Evolutionary conservation across 2,113 vertebrate species (phyloP).

Genomic region (sheep (Ovis aries)): DNA sequence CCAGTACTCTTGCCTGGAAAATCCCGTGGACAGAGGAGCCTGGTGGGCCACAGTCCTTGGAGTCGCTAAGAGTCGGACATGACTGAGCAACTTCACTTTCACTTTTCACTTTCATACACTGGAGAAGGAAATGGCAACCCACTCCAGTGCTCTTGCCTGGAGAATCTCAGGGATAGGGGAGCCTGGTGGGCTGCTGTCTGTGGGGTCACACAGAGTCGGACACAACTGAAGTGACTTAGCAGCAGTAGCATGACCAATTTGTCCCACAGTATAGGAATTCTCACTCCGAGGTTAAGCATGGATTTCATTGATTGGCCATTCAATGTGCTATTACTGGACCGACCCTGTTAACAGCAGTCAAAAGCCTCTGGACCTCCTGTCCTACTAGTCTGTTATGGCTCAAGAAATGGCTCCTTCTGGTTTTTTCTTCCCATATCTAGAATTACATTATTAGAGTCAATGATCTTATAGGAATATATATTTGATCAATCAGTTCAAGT

Average conservation of each 20-base stretch:
- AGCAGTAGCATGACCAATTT: background rate
- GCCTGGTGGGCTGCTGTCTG: too few relatives aligned
- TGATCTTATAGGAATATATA: background rate
- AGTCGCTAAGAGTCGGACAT: too few relatives aligned
- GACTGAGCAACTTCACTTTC: too few relatives aligned
- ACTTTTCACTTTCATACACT: too few relatives aligned
- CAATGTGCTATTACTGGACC: background rate
- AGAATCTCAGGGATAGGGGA: too few relatives aligned
- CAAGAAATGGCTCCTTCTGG: background rate
- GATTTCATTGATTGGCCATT: background rate
- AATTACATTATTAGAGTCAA: background rate
- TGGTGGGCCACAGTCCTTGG: too few relatives aligned
- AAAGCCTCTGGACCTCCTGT: background rate
- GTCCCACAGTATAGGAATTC: background rate
- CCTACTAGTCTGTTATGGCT: background rate
- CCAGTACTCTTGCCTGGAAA: too few relatives aligned
- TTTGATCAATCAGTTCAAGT: background rate
- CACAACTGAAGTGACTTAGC: too few relatives aligned
- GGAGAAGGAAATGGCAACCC: too few relatives aligned
- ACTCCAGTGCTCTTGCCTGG: too few relatives aligned
- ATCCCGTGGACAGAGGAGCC: rapidly evolving
- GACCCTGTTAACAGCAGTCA: background rate
- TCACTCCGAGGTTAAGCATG: background rate
- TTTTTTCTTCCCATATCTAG: background rate
- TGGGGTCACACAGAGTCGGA: too few relatives aligned